Base-by-base conservation (phyloP, 2,888 invertebrate species). In the Euphydryas editha region DNA sequence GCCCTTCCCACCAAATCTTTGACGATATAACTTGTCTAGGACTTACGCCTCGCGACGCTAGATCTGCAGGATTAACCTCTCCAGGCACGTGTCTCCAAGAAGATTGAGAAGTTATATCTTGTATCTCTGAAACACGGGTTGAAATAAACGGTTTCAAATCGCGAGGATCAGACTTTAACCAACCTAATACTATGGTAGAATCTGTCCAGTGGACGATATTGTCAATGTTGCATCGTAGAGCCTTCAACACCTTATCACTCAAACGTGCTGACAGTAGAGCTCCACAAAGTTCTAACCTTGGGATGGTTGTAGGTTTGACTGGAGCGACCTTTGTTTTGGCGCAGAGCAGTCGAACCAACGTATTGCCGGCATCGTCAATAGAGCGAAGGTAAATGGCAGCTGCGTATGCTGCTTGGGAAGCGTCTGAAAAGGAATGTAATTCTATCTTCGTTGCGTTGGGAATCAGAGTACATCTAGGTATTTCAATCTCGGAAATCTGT, bases 231-330 rank as follows among this genome's bases (percentile, higher is more conserved):
- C 60, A 8, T 24, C 75, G 62, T 2, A 79, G 68, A 4, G 76
- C 70, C 0, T 18, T 17, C 0, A 59, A 49, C 7, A 59, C 71
- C 60, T 79, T 78, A 24, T 76, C 66, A 59, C 69, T 76, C 0
- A 78, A 51, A n/a, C 74, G 74, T 44, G 72, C 69, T 47, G 73
- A 76, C 0, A 78, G 51, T 13, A 78, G 36, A 15, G 78, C 78
- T 7, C 73, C 78, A 58, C 78, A 79, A 2, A 80, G 59, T 30
- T 81, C 79, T 5, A 81, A 71, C n/a, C 78, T 42, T 2, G 79
- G 78, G 10, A 77, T 78, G 0, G 7, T 44, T 2, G 42, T 0
- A 58, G 75, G 67, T 44, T 79, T 78, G 1, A 77, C 59, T 0
- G 76, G 75, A 0, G 78, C 73, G 0, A 78, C 76, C 46, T 69